phyloP scores from a whole-genome alignment of 2,888 invertebrate species.

The Eremobia ochroleuca region DNA sequence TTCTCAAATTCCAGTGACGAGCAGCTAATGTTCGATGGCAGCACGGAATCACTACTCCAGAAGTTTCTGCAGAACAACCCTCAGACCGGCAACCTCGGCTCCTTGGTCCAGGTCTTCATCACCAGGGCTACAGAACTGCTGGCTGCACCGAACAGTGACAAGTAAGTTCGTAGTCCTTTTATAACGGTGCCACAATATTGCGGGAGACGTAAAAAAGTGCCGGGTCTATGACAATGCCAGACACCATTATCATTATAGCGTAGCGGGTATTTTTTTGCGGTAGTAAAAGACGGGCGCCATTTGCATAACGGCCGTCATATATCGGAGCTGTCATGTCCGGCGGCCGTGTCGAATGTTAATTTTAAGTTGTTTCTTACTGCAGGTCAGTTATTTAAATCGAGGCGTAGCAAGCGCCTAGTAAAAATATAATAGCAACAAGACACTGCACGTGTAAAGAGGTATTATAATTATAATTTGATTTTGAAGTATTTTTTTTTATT shows the following conservation, averaged over 20 bases:
- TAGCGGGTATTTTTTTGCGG: too few species aligned
- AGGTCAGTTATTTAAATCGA: neutral
- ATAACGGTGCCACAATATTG: too few species aligned
- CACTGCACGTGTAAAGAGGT: neutral
- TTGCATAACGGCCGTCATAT: neutral
- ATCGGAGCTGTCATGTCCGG: neutral
- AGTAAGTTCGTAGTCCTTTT: too few species aligned
- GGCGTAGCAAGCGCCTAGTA: neutral
- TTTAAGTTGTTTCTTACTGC: neutral
- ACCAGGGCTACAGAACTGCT: constrained; percentile 95
- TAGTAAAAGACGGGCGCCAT: neutral
- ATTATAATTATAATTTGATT: too few species aligned
- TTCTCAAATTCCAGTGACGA: constrained; percentile 92
- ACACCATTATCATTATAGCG: too few species aligned
- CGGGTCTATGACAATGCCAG: too few species aligned
- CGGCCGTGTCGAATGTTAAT: too few species aligned
- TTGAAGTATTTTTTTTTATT: too few species aligned
- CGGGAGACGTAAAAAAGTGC: too few species aligned
- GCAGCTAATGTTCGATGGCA: constrained; percentile 95
- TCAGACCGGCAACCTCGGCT: constrained; percentile 97
- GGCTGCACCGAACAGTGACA: constrained; percentile 96
- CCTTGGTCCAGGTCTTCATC: constrained; percentile 96
- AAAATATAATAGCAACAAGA: neutral
- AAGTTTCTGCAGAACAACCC: constrained; percentile 96
- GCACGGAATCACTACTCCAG: constrained; percentile 94